Evolutionary conservation across 2,113 vertebrate species (phyloP).

Genomic region (Geococcyx californianus): DNA sequence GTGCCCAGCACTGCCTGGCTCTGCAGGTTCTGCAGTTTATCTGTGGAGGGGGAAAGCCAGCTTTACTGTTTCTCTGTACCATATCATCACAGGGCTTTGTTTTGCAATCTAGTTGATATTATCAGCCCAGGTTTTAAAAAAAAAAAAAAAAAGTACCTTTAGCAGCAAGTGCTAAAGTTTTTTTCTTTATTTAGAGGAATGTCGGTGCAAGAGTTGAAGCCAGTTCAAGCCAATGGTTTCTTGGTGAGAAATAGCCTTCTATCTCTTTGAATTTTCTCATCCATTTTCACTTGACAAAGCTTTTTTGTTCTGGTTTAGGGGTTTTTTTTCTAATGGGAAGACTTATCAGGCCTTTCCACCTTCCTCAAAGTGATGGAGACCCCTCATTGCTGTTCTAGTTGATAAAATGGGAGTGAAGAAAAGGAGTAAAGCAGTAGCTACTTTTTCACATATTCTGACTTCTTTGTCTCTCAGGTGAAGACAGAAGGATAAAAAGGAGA

Average conservation of each 20-base stretch:
- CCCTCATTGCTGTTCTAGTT: neutral
- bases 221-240: neutral
- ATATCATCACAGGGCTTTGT: neutral
- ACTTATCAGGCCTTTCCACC: neutral
- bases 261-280: neutral
- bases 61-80: neutral
- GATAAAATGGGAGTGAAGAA: slow-evolving; percentile 6
- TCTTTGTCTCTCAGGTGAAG: neutral
- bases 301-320: neutral
- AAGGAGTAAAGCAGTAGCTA: neutral
- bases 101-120: neutral
- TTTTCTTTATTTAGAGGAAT: neutral
- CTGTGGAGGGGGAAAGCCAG: neutral
- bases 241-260: neutral
- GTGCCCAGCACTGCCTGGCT: neutral
- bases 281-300: neutral
- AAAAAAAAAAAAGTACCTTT: neutral
- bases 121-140: neutral
- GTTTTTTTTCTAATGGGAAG: neutral
- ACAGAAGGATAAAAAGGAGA: neutral
- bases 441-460: slow-evolving; percentile 11
- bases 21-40: neutral
- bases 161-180: neutral
- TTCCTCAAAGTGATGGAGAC: neutral
- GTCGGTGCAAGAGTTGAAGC: neutral